Evolutionary conservation across 2,113 vertebrate genomes (phyloP), one percentile per base, ranked within the genome.

Genomic region (Athene noctua): DNA sequence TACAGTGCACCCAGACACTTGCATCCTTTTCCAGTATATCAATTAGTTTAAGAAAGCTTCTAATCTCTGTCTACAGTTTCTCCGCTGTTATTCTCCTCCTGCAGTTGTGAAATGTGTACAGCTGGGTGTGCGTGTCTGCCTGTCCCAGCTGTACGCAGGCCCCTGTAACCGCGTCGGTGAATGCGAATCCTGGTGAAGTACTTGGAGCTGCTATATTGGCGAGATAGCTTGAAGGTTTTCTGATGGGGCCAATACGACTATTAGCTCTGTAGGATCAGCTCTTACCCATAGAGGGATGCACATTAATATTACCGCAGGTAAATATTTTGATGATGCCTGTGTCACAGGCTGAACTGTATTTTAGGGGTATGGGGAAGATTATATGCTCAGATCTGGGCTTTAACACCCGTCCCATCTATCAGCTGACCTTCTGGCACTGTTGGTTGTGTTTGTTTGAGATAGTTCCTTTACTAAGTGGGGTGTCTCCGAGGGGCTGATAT

Each of bases 161-260:
- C 32, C 25, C 25, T 63, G 42, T 42, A 62, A 55, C 18, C 13
- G 21, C 0, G 0, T 8, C 49, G 49, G 17, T 22, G 13, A 51
- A 46, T 19, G 22, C 3, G 3, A 29, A 8, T 90, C 44, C 44
- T 44, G 13, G 17, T 46, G 36, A 52, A 44, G 26, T 59, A 52
- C 22, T 59, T 34, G 1, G 10, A 2, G 2, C 23, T 62, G 8
- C 65, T 38, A 1, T 62, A 23, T 34, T n/a, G 22, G 22, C 3
- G 8, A 36, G 26, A 25, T 18, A 20, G 58, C 21, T 57, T 21
- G 30, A 7, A 40, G 6, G 25, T 25, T 11, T n/a, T 20, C 29
- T 44, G 49, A 10, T 14, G 27, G 46, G 30, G 22, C 34, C 10
- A 52, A 22, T 29, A 38, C 15, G 46, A 9, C 17, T 47, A 16